These are phyloP conservation scores for Tortrix viridana DNA, from an alignment of 2,888 invertebrate species.

Conservation along the genomic window DNA sequence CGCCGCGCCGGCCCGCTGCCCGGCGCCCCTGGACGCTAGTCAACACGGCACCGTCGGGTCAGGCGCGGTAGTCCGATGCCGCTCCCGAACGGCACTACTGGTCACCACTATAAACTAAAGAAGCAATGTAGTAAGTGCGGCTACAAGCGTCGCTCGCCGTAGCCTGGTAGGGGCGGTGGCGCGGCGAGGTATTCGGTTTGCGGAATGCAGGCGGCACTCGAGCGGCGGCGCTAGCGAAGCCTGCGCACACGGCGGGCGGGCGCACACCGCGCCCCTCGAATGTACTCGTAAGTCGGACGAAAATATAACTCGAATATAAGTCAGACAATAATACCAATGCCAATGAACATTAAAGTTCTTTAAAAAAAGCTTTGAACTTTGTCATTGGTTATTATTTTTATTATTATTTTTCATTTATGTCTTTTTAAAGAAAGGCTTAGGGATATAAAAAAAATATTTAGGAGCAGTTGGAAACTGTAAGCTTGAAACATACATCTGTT, in stretches of 20 bases:
- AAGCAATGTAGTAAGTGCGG: not conserved
- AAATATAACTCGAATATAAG: too few species aligned
- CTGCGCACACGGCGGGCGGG: not conserved
- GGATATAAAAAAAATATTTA: too few species aligned
- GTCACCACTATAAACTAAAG: not conserved
- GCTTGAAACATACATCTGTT: too few species aligned
- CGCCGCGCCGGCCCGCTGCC: not conserved
- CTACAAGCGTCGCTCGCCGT: not conserved
- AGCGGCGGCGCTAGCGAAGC: not conserved
- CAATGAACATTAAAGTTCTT: too few species aligned
- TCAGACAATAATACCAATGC: too few species aligned
- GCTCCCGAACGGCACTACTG: not conserved
- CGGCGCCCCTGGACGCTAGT: not conserved
- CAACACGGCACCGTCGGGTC: not conserved
- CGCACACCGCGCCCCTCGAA: too few species aligned
- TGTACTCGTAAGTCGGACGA: too few species aligned
- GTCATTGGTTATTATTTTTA: too few species aligned
- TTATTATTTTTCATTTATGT: too few species aligned
- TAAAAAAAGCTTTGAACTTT: too few species aligned
- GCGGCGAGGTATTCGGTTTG: not conserved
- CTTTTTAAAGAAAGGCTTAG: too few species aligned
- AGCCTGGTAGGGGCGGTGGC: not conserved
- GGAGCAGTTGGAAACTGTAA: too few species aligned
- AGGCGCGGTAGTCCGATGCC: not conserved
- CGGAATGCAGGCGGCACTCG: constrained; percentile 4